Conservation (phyloP, 2,797 vertebrate species). For the Peromyscus eremicus region DNA sequence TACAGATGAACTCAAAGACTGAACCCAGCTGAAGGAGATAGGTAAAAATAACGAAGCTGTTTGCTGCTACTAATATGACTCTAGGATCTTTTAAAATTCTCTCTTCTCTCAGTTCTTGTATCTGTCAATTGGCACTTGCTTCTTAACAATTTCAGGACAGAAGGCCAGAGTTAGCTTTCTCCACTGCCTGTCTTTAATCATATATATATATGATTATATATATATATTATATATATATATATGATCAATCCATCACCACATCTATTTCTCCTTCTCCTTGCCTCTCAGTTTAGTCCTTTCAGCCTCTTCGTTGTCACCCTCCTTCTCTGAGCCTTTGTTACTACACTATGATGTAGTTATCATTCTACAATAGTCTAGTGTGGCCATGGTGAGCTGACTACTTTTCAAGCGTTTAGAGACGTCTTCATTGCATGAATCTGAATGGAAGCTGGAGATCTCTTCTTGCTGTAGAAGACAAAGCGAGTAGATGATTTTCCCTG, state of each 20-base stretch:
- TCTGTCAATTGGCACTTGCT: not conserved
- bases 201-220: not conserved
- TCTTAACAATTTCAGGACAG: not conserved
- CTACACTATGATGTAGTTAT: not conserved
- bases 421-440: not conserved
- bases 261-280: not conserved
- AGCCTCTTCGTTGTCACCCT: not conserved
- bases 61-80: not conserved
- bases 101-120: not conserved
- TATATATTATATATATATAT: not conserved
- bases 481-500: not conserved
- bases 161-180: not conserved
- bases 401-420: not conserved
- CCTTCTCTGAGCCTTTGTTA: not conserved
- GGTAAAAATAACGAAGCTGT: not conserved
- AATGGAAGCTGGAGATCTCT: not conserved
- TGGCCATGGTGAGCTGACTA: not conserved
- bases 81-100: not conserved
- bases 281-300: slow-evolving; percentile 11
- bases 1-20: slow-evolving; percentile 17
- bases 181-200: not conserved
- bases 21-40: not conserved
- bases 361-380: not conserved
- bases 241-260: not conserved
- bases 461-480: not conserved